A percentile compares a stretch with the other conserved stretches of the same genome.
These are phyloP conservation scores for Alligator sinensis DNA, from an alignment of 2,113 vertebrate genomes.

Conservation along the genomic window DNA sequence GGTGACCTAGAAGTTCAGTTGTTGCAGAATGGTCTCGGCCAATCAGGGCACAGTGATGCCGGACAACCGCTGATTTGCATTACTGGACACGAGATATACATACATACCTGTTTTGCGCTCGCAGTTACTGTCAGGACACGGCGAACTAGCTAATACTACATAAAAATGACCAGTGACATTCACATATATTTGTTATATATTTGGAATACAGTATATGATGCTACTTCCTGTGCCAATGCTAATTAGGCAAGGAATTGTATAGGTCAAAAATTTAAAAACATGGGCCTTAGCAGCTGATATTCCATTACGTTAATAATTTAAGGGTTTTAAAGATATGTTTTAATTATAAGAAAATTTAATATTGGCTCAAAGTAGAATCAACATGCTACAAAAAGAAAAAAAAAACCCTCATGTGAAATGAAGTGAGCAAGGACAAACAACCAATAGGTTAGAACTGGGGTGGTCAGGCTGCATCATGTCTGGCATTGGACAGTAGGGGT, in stretches of 20 bases:
- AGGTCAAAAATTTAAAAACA: neutral
- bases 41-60: neutral
- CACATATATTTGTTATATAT: neutral
- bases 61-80: neutral
- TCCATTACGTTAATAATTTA: neutral
- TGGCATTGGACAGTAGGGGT: too few relatives aligned
- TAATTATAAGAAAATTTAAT: neutral
- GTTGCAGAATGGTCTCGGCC: neutral
- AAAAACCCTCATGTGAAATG: neutral
- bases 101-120: neutral
- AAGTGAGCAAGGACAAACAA: neutral
- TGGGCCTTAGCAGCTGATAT: neutral
- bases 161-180: neutral
- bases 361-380: neutral
- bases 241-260: neutral
- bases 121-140: neutral
- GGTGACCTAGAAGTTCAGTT: neutral
- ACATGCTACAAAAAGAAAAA: neutral
- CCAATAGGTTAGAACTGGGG: neutral
- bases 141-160: neutral
- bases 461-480: too few relatives aligned
- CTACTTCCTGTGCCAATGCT: neutral
- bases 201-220: neutral
- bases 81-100: neutral
- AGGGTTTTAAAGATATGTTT: neutral